Conservation (phyloP, 2,797 vertebrate genomes). For the Rhinoraja longicauda region DNA sequence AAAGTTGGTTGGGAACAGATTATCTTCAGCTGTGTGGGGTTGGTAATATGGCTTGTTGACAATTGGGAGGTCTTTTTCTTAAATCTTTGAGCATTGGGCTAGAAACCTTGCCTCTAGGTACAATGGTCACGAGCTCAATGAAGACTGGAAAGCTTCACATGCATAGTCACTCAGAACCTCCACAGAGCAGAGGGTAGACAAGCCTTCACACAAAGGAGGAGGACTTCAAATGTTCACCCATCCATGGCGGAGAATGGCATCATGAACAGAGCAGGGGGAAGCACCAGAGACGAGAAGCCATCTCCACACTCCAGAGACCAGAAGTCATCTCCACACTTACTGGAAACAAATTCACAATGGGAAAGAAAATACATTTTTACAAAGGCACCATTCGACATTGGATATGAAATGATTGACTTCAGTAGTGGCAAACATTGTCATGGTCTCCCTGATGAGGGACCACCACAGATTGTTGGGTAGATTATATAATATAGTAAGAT, state of each 20-base stretch:
- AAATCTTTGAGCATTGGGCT: no score
- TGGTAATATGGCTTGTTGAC: neutral
- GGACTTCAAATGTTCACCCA: neutral
- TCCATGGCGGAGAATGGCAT: neutral
- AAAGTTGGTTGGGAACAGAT: neutral
- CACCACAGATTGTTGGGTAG: neutral
- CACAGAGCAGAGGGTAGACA: neutral
- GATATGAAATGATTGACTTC: neutral
- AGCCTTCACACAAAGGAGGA: neutral
- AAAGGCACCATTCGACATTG: neutral
- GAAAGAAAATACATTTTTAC: neutral
- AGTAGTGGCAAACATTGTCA: neutral
- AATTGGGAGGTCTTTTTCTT: neutral
- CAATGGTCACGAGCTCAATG: neutral
- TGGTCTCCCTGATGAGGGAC: neutral
- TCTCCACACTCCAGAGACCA: neutral
- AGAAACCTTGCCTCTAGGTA: neutral
- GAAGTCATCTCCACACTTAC: neutral
- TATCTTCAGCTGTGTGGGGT: neutral
- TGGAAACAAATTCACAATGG: neutral
- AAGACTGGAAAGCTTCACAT: neutral
- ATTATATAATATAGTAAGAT: neutral
- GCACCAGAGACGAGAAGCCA: neutral
- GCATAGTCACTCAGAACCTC: no score
- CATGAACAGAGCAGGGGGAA: no score